Evolutionary conservation across 2,797 vertebrate species (phyloP), one percentile per base, ranked within the genome.

Genomic region (Sardinella longiceps): DNA sequence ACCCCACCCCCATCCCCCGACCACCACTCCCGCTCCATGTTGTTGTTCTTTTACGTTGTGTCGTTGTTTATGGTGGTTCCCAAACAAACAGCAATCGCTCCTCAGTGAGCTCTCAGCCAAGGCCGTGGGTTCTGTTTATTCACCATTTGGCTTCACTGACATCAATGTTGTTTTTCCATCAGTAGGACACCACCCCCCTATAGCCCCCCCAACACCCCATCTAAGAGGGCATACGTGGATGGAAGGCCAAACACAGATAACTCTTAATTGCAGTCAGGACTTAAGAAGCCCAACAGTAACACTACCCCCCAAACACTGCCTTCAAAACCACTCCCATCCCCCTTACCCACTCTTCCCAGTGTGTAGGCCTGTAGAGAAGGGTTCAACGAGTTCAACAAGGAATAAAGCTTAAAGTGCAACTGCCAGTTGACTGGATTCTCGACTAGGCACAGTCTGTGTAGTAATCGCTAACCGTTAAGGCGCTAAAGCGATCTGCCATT

Each of bases 321-420:
- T 86, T 86, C 74, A 83, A 70, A 87, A 66, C 90, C 89, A 91
- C 91, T 88, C 81, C 84, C 87, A 70, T 15, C 66, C 66, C 60
- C 58, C 60, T 70, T 43, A 39, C 18, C 37, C 70, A 77, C 70
- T 23, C 70, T 43, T 39, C 33, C 37, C 37, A 43, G 70, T 39
- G 37, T 23, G 33, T 77, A 43, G 33, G 37, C 37, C 70, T 77
- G 33, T 43, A 43, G 70, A 77, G 15, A 23, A 33, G 70, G 20
- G 70, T 77, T 77, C 70, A 77, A 43, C 18, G 70, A 77, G 70
- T 77, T 77, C 70, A 77, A 7, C 37, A 23, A 43, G 37, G 70
- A 77, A 77, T 43, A 43, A 77, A 77, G 70, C 70, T 77, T 77
- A 77, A 77, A 77, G 28, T 70, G 30, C 63, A 70, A 70, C 63